Evolutionary conservation across 2,888 invertebrate species (phyloP).

Genomic region (Rapana venosa): DNA sequence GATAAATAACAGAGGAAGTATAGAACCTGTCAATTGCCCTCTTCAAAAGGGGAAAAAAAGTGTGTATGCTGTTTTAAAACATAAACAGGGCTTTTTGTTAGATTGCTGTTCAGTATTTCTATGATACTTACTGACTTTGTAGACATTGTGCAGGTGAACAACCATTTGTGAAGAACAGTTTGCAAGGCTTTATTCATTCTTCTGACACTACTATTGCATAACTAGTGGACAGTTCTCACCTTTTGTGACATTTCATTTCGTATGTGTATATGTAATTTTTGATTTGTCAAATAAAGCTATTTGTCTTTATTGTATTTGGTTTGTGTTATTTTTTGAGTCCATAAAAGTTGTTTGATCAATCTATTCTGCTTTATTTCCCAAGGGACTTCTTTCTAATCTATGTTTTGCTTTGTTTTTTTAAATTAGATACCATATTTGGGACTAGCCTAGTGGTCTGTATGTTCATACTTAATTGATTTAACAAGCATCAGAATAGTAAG

Average conservation of each 20-base stretch:
- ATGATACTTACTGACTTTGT: background rate
- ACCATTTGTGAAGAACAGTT: constrained; percentile 1
- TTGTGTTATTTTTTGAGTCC: background rate
- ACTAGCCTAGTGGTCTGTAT: no score
- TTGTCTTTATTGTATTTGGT: constrained; percentile 50
- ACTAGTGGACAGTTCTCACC: constrained; percentile 44
- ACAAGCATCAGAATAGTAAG: no score
- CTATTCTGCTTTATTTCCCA: background rate
- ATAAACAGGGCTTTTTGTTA: background rate
- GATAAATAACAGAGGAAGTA: background rate
- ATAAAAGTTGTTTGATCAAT: background rate
- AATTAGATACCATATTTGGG: no score
- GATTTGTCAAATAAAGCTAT: constrained; percentile 58
- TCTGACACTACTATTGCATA: constrained; percentile 33
- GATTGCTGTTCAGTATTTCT: background rate
- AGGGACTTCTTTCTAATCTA: no score
- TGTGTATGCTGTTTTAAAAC: constrained; percentile 2
- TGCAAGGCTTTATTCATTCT: constrained; percentile 30
- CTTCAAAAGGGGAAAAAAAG: background rate
- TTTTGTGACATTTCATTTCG: constrained; percentile 45
- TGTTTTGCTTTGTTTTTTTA: no score
- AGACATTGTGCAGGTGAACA: background rate
- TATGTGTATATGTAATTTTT: constrained; percentile 53
- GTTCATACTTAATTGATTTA: no score
- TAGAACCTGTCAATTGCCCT: background rate